Percentiles rank a stretch among this genome's conserved stretches.
These are phyloP conservation scores for Cromileptes altivelis DNA, from an alignment of 2,113 vertebrate species.

Conservation along the genomic window DNA sequence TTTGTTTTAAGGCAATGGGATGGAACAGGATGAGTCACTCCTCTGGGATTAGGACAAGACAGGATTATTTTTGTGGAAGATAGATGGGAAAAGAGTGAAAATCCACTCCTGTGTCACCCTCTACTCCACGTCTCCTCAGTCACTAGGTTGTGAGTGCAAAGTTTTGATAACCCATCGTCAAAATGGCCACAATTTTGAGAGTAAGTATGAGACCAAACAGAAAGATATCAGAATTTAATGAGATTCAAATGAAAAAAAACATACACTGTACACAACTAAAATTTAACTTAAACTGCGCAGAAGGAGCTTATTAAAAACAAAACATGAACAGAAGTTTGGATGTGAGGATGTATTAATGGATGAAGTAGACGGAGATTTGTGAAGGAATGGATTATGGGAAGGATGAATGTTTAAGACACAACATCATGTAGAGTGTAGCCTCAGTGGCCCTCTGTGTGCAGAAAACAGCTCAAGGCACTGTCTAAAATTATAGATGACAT, in stretches of 20 bases:
- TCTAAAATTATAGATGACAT: too few species aligned
- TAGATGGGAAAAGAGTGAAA: too few species aligned
- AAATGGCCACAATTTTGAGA: neutral
- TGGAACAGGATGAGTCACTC: too few species aligned
- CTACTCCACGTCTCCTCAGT: neutral
- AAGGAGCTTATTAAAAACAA: slow-evolving; percentile 7
- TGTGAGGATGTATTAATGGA: slow-evolving; percentile 40
- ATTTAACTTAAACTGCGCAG: neutral
- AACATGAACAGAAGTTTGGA: slow-evolving; percentile 28
- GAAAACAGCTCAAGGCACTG: slow-evolving; percentile 27
- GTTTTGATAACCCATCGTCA: neutral
- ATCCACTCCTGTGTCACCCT: too few species aligned
- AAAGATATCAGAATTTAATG: neutral
- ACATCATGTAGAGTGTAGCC: neutral
- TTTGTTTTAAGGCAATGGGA: too few species aligned
- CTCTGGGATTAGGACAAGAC: too few species aligned
- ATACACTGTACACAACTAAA: neutral
- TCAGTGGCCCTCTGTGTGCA: slow-evolving; percentile 27
- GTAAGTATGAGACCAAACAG: neutral
- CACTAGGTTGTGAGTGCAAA: neutral
- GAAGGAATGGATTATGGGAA: slow-evolving; percentile 38
- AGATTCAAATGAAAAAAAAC: neutral
- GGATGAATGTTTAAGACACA: slow-evolving; percentile 36
- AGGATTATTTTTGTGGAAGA: too few species aligned
- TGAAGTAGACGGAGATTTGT: slow-evolving; percentile 50